Percentiles rank a stretch among this genome's conserved stretches.
These are phyloP conservation scores for Scleropages formosus DNA, from an alignment of 2,797 vertebrate genomes.

Conservation along the genomic window DNA sequence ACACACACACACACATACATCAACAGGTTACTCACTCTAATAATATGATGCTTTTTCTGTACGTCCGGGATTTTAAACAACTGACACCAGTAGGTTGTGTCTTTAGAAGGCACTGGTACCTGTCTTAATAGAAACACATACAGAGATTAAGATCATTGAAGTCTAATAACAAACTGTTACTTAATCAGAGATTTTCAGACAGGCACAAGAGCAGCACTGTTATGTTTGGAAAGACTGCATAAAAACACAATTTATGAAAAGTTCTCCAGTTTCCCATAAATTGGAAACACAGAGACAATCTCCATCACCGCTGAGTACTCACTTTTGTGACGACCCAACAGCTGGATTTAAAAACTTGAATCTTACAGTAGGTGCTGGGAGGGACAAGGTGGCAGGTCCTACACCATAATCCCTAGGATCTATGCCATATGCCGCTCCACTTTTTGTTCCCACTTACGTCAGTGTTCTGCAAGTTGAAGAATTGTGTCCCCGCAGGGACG, in stretches of 20 bases:
- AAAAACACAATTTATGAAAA: no score
- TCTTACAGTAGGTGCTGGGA: not conserved
- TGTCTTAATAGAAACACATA: conserved; percentile 63
- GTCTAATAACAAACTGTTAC: not conserved
- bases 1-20: conserved; percentile 7
- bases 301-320: no score
- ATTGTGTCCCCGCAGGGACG: conserved; percentile 49
- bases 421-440: no score
- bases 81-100: conserved; percentile 86
- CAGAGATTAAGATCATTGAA: conserved; percentile 19
- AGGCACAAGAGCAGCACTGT: not conserved
- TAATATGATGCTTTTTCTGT: conserved; percentile 77
- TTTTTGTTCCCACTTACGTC: conserved; percentile 67
- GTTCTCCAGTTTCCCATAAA: no score
- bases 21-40: conserved; percentile 70
- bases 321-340: not conserved
- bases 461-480: conserved; percentile 73
- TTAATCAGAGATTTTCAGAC: not conserved
- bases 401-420: not conserved
- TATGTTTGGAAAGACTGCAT: no score
- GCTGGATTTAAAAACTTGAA: not conserved
- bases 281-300: no score
- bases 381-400: not conserved
- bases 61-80: conserved; percentile 79
- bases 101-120: conserved; percentile 79